Evolutionary conservation across 2,113 vertebrate genomes (phyloP).

Genomic region (Hucho hucho): DNA sequence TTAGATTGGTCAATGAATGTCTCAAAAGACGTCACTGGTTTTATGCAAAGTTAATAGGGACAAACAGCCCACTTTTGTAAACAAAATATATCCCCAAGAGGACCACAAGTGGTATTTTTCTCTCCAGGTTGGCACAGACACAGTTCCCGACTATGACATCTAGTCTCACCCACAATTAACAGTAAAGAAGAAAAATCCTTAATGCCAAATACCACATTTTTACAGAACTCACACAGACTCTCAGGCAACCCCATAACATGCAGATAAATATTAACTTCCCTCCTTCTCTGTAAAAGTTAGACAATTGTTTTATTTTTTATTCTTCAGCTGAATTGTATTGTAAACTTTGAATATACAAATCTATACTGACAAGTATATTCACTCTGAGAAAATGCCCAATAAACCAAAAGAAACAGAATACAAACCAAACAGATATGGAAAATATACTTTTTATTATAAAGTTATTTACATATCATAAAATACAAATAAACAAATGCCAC

Average conservation of each 20-base stretch:
- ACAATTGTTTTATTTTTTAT: too few relatives aligned
- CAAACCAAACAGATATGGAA: conserved; percentile 26
- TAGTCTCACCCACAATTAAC: conserved; percentile 11
- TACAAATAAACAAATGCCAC: neutral
- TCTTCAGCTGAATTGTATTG: too few relatives aligned
- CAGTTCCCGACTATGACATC: conserved; percentile 3
- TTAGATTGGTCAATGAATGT: neutral
- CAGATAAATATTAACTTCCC: neutral
- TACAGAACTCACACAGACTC: neutral
- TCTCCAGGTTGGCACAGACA: conserved; percentile 9
- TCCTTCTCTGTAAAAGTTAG: conserved; percentile 2
- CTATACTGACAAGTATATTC: too few relatives aligned
- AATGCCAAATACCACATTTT: conserved; percentile 8
- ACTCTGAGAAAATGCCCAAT: too few relatives aligned
- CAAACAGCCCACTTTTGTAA: conserved; percentile 5
- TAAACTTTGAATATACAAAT: too few relatives aligned
- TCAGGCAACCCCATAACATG: neutral
- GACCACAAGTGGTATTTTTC: conserved; percentile 4
- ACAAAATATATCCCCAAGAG: conserved; percentile 11
- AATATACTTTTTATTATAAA: conserved; percentile 49
- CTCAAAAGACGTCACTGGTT: conserved; percentile 3
- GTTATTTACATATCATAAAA: conserved; percentile 3
- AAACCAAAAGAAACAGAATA: neutral
- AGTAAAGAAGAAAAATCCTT: conserved; percentile 3
- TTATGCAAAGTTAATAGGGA: conserved; percentile 5